Percentiles rank a stretch among this genome's conserved stretches.
Evolutionary conservation across 2,888 invertebrate genomes (phyloP).

Genomic region (Emesis castigata): DNA sequence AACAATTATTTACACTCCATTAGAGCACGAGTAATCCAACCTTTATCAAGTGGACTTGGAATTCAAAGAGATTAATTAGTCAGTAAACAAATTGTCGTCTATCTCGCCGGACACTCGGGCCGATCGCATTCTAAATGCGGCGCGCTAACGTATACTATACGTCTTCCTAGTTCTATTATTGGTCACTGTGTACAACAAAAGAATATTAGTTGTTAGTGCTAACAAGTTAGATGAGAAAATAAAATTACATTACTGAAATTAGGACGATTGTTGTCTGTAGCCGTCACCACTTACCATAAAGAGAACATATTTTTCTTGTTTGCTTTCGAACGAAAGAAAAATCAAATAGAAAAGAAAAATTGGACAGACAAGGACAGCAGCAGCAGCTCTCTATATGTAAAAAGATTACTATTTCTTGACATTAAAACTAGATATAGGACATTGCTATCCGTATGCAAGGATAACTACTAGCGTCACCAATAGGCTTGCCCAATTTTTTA

Average conservation of each 20-base stretch:
- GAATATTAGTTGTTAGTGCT: background rate
- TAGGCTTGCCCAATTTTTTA: too few relatives aligned
- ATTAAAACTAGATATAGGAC: too few relatives aligned
- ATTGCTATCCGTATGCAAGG: too few relatives aligned
- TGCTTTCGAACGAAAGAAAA: too few relatives aligned
- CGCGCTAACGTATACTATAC: slow-evolving; percentile 27
- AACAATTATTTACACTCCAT: background rate
- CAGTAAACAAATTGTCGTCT: slow-evolving; percentile 52
- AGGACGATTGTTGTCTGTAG: too few relatives aligned
- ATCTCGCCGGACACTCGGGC: slow-evolving; percentile 48
- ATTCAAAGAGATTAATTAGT: slow-evolving; percentile 60
- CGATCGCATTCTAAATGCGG: slow-evolving; percentile 43
- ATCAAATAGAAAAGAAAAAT: too few relatives aligned
- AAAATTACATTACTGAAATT: background rate
- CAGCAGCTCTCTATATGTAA: too few relatives aligned
- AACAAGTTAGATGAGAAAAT: background rate
- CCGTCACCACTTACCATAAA: too few relatives aligned
- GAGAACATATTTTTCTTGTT: too few relatives aligned
- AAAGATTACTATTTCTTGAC: too few relatives aligned
- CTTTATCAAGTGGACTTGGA: slow-evolving; percentile 29
- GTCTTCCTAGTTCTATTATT: slow-evolving; percentile 54
- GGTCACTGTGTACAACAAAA: slow-evolving; percentile 8
- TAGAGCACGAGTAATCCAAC: slow-evolving; percentile 5
- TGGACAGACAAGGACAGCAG: too few relatives aligned
- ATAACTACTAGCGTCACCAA: too few relatives aligned